Base-by-base conservation (phyloP, 2,113 vertebrate species). In the Amblyornis subalaris region DNA sequence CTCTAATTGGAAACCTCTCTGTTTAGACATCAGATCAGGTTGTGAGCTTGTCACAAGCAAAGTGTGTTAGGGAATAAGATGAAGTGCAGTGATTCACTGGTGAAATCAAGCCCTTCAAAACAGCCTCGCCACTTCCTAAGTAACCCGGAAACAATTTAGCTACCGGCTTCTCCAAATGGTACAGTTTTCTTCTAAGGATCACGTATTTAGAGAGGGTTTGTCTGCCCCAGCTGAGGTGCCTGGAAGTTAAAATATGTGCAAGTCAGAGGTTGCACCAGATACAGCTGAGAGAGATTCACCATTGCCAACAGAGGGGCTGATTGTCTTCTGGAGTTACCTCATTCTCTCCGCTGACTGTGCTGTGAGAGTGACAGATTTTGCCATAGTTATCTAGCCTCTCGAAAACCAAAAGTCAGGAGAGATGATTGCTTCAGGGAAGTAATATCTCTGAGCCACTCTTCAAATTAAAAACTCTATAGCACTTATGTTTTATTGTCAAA, bases 301-400 rank as follows among this genome's bases (percentile, higher is more conserved):
- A 33, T 44, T 29, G 12, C 5, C 65, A 48, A 0, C 0, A 7
- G 12, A 18, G 9, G 12, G 23, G 2, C 20, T 67, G 20, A 6
- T 19, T 71, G 38, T 67, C 14, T 28, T 77, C 38, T 87, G 48
- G 29, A 74, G 23, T 18, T 12, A 21, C 33, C 23, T 54, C 14
- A 14, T 85, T 60, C 25, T 55, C 66, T 57, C 38, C 10, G 19
- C 33, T 67, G 36, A 26, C 66, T 40, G 26, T 2, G 1, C 20
- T 62, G 38, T 60, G 24, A 66, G 8, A 51, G 36, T 18, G 66
- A 17, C 20, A 58, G 44, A n/a, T 85, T 79, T 82, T 82, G 38
- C 13, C 4, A 8, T 40, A 64, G 19, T 35, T 75, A 47, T 31
- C 29, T 19, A 36, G 19, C 10, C 8, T 67, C 69, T 90, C 60